Evolutionary conservation across 2,113 vertebrate genomes (phyloP).

Genomic region (Hymenochirus boettgeri): DNA sequence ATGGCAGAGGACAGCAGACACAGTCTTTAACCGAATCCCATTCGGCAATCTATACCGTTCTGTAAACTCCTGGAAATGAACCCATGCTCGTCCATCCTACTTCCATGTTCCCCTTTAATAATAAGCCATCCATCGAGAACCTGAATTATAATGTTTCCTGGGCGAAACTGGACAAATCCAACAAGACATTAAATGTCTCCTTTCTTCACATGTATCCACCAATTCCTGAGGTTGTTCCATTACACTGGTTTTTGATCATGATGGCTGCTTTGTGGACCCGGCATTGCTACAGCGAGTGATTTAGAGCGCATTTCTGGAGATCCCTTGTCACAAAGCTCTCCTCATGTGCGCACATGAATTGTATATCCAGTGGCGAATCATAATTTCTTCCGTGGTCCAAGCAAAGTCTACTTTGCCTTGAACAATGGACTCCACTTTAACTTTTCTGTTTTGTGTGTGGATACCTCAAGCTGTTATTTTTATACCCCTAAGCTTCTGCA

Average conservation of each 20-base stretch:
- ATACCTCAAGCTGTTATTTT: slow-evolving; percentile 43
- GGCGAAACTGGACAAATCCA: slow-evolving; percentile 77
- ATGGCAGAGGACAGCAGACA: slow-evolving; percentile 70
- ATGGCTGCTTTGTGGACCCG: slow-evolving; percentile 51
- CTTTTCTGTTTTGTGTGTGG: not conserved
- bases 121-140: slow-evolving; percentile 79
- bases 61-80: slow-evolving; percentile 72
- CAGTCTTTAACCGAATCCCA: slow-evolving; percentile 58
- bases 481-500: slow-evolving; percentile 43
- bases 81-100: slow-evolving; percentile 75
- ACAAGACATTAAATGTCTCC: slow-evolving; percentile 60
- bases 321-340: slow-evolving; percentile 56
- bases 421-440: not conserved
- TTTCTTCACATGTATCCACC: slow-evolving; percentile 26
- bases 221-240: not conserved
- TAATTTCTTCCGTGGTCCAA: slow-evolving; percentile 63
- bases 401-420: not conserved
- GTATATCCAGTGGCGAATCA: slow-evolving; percentile 67
- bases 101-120: slow-evolving; percentile 67
- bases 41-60: slow-evolving; percentile 70
- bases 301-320: slow-evolving; percentile 58
- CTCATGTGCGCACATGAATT: slow-evolving; percentile 67
- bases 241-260: not conserved
- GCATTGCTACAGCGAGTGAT: slow-evolving; percentile 70
- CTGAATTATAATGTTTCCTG: slow-evolving; percentile 80